Base-by-base conservation (phyloP, 2,888 invertebrate genomes). In the Hydrotaea diabolus region DNA sequence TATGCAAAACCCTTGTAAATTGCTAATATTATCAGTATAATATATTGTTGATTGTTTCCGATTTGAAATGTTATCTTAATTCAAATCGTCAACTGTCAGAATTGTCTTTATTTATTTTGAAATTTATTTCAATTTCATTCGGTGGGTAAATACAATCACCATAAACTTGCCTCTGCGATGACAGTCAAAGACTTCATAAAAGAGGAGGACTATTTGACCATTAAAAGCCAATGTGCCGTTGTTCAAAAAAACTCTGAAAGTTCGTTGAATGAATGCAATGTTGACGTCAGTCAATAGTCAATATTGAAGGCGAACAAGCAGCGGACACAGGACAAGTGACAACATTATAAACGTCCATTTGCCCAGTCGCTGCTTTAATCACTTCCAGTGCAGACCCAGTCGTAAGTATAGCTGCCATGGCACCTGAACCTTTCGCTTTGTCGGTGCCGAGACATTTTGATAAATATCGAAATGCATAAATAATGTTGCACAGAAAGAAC, bases 401-500 rank as follows among this genome's bases (percentile, higher is more conserved):
- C 55, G 23, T 55, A 21, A 2, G 19, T 13, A 46, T 46, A 15
- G 46, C 46, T 46, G n/a, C n/a, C n/a, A n/a, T n/a, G n/a, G n/a
- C n/a, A n/a, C n/a, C n/a, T n/a, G n/a, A n/a, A 31, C 31, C 31
- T 2, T 3, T 55, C 2, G 43, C 39, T 15, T n/a, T 36, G 36
- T 5, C n/a, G 15, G 69, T 26, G 73, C 80, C 57, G 19, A 57
- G 53, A 64, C 75, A 75, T 74, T 84, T 80, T 80, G 82, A 84
- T 84, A 85, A 82, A 85, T 82, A 85, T 84, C 77, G 82, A 82
- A 84, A 76, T 85, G 77, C 83, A 83, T 87, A 84, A 86, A 85
- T 87, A 87, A 87, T 85, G 87, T 85, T 80, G 86, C 31, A 86
- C n/a, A n/a, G n/a, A n/a, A n/a, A 79, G 79, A 46, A 39, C 64